Base-by-base conservation (phyloP, 92 coral and sea anemone species). In the Zoanthus gigantus region DNA sequence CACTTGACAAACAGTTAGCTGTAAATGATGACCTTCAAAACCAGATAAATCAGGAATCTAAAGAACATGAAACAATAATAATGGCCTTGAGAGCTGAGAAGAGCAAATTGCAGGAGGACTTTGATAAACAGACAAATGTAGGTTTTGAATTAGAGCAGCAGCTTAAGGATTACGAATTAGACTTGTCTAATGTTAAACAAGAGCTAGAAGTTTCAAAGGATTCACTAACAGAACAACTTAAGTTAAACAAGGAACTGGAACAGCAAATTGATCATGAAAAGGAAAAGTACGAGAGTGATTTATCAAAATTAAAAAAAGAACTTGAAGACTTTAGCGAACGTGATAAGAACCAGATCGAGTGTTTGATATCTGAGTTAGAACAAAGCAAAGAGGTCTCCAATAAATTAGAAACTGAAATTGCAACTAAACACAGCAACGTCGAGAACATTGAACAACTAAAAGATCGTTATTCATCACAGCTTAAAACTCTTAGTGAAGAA, bases 161-260 rank as follows among this genome's bases (percentile, higher is more conserved):
- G 63, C 67, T 89, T 71, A 89, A 76, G 76, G 82, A 82, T 0
- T 89, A 46, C 67, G 88, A 89, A 15, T 71, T 65, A n/a, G 88
- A 82, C 3, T 42, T 83, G 56, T 78, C 89, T 17, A 79, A 46
- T 10, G 53, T 84, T 74, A 86, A 45, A 81, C 85, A 81, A 23
- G 98, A 94, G 76, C 73, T 87, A 23, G 92, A 89, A n/a, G 84
- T 87, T 52, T 72, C 92, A 65, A 95, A 86, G 32, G 93, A 93
- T 58, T 83, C 98, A 0, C 78, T 93, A 65, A 90, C 94, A 9
- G 91, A 95, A 46, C 96, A 95, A 88, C 84, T 89, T 66, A 42
- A 84, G n/a, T 60, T 95, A 61, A 89, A 91, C 79, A 88, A 74
- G 61, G 90, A 87, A 73, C 77, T 95, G 4, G 94, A 93, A 73